Evolutionary conservation across 2,797 vertebrate species (phyloP), one percentile per base, ranked within the genome.

Genomic region (Oophaga sylvatica): DNA sequence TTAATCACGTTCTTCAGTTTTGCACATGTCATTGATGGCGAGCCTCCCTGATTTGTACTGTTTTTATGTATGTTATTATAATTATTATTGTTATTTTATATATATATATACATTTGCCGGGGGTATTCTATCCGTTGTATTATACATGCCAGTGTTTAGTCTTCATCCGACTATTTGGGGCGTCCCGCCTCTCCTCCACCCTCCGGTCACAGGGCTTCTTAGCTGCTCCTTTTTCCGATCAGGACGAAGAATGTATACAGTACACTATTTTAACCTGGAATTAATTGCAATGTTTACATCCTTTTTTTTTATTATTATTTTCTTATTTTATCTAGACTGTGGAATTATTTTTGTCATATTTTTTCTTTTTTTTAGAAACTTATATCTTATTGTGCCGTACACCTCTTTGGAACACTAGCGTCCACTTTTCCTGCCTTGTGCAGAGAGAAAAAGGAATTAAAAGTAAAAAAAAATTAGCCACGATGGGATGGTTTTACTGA

Each of bases 271-370:
- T 91, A 92, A 92, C 93, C 92, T 93, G 93, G 93, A 91, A 93
- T 95, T 95, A 92, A 94, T 94, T 93, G 92, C 95, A 92, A 93
- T 95, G 95, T 96, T 96, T 96, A 96, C 95, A 95, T 95, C 94
- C 95, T 91, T 95, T n/a, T 95, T 96, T 92, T 94, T 94, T 83
- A 60, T 76, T 88, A 3, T 35, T 3, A 35, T 35, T 35, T 35
- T 9, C 75, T 84, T 73, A 56, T 76, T 87, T 87, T 89, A 88
- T 91, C 92, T 92, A 94, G 94, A 95, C 95, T 95, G 94, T 95
- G 95, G 95, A 92, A n/a, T n/a, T n/a, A 91, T 93, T 93, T 91
- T 92, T 94, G 92, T 94, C 90, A 53, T 92, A 22, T 78, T 4
- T 53, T 53, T 11, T 53, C 11, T 53, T 53, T 78, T 92, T 93